Conservation (phyloP, 2,888 invertebrate species). For the Pterobdella sp. region DNA sequence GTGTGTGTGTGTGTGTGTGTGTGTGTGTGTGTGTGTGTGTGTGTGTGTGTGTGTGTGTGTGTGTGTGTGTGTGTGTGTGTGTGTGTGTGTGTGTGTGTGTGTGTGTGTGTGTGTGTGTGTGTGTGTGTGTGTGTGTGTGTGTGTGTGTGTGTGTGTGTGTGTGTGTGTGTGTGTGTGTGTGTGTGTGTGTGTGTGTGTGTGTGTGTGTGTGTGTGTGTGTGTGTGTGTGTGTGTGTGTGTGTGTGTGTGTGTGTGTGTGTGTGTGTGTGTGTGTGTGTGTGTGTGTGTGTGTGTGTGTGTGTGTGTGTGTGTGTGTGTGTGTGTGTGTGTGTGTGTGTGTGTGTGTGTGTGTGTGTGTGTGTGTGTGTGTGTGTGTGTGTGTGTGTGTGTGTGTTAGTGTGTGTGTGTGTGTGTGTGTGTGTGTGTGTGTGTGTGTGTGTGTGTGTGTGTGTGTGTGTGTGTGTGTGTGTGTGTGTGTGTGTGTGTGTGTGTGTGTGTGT, state of each 20-base stretch:
- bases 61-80: conserved; percentile 1
- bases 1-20: conserved; percentile 1
- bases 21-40: background rate
- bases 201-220: conserved; percentile 1
- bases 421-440: conserved; percentile 1
- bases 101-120: conserved; percentile 1
- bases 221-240: conserved; percentile 1
- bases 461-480: conserved; percentile 1
- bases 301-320: conserved; percentile 1
- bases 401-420: conserved; percentile 1
- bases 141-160: conserved; percentile 1
- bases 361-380: background rate
- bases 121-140: conserved; percentile 1
- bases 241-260: background rate
- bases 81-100: conserved; percentile 1
- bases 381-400: background rate
- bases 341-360: background rate
- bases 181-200: conserved; percentile 1
- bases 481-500: conserved; percentile 1
- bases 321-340: conserved; percentile 1
- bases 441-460: conserved; percentile 1
- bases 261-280: conserved; percentile 1
- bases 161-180: background rate
- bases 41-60: conserved; percentile 1
- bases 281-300: conserved; percentile 1